These are phyloP conservation scores for Lobophora halterata DNA, from an alignment of 2,888 invertebrate species.

Conservation along the genomic window DNA sequence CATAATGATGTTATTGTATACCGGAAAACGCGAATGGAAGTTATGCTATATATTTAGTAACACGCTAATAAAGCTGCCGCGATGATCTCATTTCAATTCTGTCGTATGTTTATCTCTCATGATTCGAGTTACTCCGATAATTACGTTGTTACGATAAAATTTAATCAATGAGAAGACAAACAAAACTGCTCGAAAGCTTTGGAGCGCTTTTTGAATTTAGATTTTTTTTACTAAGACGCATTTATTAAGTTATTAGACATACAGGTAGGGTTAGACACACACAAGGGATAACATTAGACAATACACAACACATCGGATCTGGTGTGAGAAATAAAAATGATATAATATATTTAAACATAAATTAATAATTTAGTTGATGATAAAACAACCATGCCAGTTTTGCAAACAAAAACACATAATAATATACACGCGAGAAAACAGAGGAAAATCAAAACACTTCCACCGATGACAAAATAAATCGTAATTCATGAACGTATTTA, in stretches of 20 bases:
- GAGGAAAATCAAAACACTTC: constrained; percentile 81
- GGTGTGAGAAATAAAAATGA: constrained; percentile 75
- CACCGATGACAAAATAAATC: constrained; percentile 76
- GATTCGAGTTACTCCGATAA: constrained; percentile 60
- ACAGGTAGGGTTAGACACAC: constrained; percentile 89
- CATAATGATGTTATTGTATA: constrained; percentile 26
- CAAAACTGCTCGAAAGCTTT: constrained; percentile 74
- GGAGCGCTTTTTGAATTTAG: constrained; percentile 65
- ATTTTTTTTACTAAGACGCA: constrained; percentile 61
- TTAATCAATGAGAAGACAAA: constrained; percentile 64
- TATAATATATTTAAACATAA: constrained; percentile 53
- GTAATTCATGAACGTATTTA: constrained; percentile 61
- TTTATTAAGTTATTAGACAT: constrained; percentile 71
- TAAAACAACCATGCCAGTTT: constrained; percentile 75
- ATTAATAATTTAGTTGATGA: constrained; percentile 49
- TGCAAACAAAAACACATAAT: constrained; percentile 62
- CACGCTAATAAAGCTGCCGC: constrained; percentile 12
- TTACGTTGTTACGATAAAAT: constrained; percentile 50
- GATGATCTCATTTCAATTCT: constrained; percentile 22
- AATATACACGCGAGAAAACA: constrained; percentile 71
- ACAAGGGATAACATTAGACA: constrained; percentile 95
- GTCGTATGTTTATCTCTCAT: constrained; percentile 54
- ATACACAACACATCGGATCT: constrained; percentile 88
- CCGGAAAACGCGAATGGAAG: constrained; percentile 10
- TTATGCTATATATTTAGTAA: constrained; percentile 1